Percentiles rank a stretch among this genome's conserved stretches.
These are phyloP conservation scores for Atopsyche davidsoni DNA, from an alignment of 1,140 invertebrate species.

Conservation along the genomic window DNA sequence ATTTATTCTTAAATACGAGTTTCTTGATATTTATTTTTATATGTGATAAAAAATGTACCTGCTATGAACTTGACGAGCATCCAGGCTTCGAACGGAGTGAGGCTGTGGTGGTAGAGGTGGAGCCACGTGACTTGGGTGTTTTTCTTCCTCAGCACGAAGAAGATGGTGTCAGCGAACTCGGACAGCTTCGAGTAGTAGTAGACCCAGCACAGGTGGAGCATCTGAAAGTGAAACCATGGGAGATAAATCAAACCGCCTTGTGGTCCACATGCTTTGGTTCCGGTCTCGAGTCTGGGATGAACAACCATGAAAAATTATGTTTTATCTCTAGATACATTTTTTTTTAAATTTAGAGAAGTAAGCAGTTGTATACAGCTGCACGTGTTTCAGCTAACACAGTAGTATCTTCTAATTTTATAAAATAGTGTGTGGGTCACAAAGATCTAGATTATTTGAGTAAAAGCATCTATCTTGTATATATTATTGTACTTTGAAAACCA, in stretches of 20 bases:
- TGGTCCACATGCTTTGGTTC: neutral
- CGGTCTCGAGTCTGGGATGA: neutral
- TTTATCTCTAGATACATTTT: neutral
- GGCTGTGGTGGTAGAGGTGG: slow-evolving; percentile 91
- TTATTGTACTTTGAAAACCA: no score
- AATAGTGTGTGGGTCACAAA: no score
- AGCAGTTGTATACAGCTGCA: no score
- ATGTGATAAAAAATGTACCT: slow-evolving; percentile 48
- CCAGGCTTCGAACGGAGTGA: slow-evolving; percentile 94
- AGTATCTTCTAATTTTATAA: no score
- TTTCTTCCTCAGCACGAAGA: slow-evolving; percentile 90
- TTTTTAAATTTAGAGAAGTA: slow-evolving; percentile 10
- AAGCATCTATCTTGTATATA: no score
- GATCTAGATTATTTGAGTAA: no score
- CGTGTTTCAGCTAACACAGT: no score
- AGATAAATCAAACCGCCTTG: neutral
- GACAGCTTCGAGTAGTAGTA: slow-evolving; percentile 96
- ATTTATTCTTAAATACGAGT: no score
- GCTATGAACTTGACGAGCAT: slow-evolving; percentile 91
- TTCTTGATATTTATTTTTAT: neutral
- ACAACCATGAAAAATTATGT: neutral
- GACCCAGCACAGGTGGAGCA: slow-evolving; percentile 91
- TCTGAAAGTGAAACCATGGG: slow-evolving; percentile 56
- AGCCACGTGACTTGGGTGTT: slow-evolving; percentile 87
- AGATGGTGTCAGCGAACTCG: slow-evolving; percentile 92